A percentile compares a stretch with the other conserved stretches of the same genome.
phyloP scores from a whole-genome alignment of 2,113 vertebrate genomes.

The Copsychus sechellarum region DNA sequence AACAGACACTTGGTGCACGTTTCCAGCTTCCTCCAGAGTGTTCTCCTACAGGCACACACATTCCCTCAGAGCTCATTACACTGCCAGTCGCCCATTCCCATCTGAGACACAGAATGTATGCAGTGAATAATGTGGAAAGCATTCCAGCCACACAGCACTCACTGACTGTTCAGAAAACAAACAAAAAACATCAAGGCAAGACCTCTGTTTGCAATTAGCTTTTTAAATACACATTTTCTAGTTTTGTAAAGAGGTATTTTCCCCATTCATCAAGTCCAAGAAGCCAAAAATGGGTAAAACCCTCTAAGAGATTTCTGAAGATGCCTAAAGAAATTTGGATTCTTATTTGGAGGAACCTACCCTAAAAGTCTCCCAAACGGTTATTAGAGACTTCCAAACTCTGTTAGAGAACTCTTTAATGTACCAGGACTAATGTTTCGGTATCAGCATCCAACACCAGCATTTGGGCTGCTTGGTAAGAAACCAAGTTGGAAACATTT shows the following conservation, averaged over 20 bases:
- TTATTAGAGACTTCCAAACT: neutral
- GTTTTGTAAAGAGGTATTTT: neutral
- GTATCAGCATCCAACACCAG: neutral
- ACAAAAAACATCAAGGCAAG: neutral
- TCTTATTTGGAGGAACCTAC: neutral
- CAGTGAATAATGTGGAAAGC: neutral
- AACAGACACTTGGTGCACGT: neutral
- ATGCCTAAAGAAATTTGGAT: neutral
- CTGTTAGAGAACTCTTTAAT: neutral
- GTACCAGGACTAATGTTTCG: neutral
- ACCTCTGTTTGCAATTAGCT: neutral
- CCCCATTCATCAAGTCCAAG: neutral
- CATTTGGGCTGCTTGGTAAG: neutral
- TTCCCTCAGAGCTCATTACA: neutral
- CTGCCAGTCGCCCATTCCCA: neutral
- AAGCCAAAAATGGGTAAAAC: neutral
- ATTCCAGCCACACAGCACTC: neutral
- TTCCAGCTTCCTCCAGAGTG: neutral
- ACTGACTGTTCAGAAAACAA: neutral
- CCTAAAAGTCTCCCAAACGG: neutral
- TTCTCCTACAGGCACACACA: neutral
- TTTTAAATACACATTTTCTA: neutral
- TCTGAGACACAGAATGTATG: neutral
- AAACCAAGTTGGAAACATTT: slow-evolving; percentile 14
- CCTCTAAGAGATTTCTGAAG: neutral